Evolutionary conservation across 2,888 invertebrate genomes (phyloP).

Genomic region (Drosophila anomelani): DNA sequence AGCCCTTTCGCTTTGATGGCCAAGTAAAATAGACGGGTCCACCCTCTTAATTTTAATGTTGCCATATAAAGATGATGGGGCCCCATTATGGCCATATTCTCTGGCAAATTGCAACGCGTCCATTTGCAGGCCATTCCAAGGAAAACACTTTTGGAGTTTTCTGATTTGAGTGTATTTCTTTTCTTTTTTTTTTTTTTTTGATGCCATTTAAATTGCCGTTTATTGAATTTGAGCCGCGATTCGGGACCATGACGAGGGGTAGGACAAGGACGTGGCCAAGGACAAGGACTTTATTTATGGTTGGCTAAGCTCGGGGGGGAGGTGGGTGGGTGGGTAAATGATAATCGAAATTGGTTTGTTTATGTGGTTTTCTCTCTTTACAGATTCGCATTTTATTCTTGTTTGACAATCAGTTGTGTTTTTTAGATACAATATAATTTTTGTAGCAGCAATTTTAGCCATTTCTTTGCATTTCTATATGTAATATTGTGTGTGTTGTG

Average conservation of each 20-base stretch:
- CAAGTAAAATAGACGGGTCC: too few relatives aligned
- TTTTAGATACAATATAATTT: conserved; percentile 64
- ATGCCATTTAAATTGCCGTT: conserved; percentile 65
- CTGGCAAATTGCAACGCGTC: neutral
- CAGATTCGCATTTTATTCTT: conserved; percentile 65
- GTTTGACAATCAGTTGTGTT: conserved; percentile 67
- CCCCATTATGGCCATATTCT: neutral
- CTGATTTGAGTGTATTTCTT: conserved; percentile 57
- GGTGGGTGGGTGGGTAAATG: conserved; percentile 6
- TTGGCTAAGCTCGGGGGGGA: conserved; percentile 31
- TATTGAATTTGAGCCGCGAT: conserved; percentile 49
- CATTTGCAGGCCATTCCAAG: conserved; percentile 24
- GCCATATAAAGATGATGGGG: conserved; percentile 30
- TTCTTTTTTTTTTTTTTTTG: conserved; percentile 33
- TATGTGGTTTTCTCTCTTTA: conserved; percentile 48
- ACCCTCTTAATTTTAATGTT: conserved; percentile 24
- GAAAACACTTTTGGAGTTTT: conserved; percentile 36
- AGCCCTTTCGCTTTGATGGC: conserved; percentile 8
- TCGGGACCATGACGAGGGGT: neutral
- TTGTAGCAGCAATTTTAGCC: conserved; percentile 23
- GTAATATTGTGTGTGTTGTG: conserved; percentile 39
- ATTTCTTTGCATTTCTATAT: conserved; percentile 50
- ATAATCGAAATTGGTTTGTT: conserved; percentile 42
- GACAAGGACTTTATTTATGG: conserved; percentile 11
- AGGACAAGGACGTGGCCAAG: neutral